Evolutionary conservation across 2,797 vertebrate genomes (phyloP).

Genomic region (Lagodon rhomboides): DNA sequence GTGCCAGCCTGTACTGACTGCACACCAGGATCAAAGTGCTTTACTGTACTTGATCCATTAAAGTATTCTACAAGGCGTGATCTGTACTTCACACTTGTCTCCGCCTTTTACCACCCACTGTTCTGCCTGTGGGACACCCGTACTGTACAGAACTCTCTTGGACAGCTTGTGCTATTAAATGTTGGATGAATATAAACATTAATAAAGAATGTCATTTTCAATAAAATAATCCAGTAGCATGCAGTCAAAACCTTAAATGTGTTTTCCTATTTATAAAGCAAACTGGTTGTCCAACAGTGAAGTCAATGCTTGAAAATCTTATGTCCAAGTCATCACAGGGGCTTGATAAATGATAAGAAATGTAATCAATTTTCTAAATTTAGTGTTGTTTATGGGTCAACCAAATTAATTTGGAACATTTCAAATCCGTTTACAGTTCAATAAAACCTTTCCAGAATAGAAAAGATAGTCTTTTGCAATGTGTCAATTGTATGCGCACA

Average conservation of each 20-base stretch:
- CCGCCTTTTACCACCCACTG: constrained; percentile 20
- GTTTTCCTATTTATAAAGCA: neutral
- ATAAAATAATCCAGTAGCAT: neutral
- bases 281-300: neutral
- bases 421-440: too few relatives aligned
- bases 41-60: constrained; percentile 55
- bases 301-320: neutral
- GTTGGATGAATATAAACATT: neutral
- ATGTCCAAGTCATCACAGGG: neutral
- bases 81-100: constrained; percentile 15
- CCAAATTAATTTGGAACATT: neutral
- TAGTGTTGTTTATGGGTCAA: neutral
- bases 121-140: neutral
- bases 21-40: constrained; percentile 48
- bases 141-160: neutral
- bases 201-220: neutral
- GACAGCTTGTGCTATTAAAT: neutral
- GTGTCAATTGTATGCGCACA: neutral
- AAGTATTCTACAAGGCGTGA: constrained; percentile 40
- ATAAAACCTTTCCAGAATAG: neutral
- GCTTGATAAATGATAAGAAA: neutral
- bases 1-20: constrained; percentile 50
- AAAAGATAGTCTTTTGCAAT: neutral
- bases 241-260: neutral
- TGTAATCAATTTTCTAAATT: neutral